Percentiles rank a stretch among this genome's conserved stretches.
Evolutionary conservation across 2,888 invertebrate genomes (phyloP).

Genomic region (Sphaeridia pumilis): DNA sequence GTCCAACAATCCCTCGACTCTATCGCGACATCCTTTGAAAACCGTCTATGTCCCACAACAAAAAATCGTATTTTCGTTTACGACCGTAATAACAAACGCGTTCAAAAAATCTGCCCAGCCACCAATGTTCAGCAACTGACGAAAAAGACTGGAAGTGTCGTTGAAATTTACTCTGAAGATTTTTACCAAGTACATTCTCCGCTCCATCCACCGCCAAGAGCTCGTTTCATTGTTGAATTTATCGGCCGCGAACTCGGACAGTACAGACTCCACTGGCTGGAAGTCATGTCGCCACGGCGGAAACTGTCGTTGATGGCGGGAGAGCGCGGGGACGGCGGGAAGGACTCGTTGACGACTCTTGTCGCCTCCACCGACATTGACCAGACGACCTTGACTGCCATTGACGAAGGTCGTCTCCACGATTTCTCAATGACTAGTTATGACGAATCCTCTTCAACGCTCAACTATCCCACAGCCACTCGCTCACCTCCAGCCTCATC

Average conservation of each 20-base stretch:
- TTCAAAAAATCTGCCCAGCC: slow-evolving; percentile 34
- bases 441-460: background rate
- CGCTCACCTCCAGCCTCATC: background rate
- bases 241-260: slow-evolving; percentile 60
- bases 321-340: slow-evolving; percentile 15
- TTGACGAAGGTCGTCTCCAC: background rate
- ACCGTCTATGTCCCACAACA: slow-evolving; percentile 59
- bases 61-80: slow-evolving; percentile 68
- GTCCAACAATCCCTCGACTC: too few relatives aligned
- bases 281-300: slow-evolving; percentile 45
- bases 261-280: slow-evolving; percentile 70
- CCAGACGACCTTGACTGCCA: too few relatives aligned
- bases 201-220: slow-evolving; percentile 29
- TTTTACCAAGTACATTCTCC: slow-evolving; percentile 31
- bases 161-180: slow-evolving; percentile 34
- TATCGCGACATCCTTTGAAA: slow-evolving; percentile 13
- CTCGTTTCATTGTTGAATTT: slow-evolving; percentile 61
- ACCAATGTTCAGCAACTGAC: slow-evolving; percentile 25
- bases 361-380: slow-evolving; percentile 38
- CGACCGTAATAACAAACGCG: slow-evolving; percentile 46
- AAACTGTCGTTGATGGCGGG: slow-evolving; percentile 22
- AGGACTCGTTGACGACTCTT: slow-evolving; percentile 43
- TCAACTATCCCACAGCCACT: background rate
- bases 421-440: background rate
- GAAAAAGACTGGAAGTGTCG: slow-evolving; percentile 27